These are phyloP conservation scores for Macrotus californicus DNA, from an alignment of 2,113 vertebrate species.

Conservation along the genomic window DNA sequence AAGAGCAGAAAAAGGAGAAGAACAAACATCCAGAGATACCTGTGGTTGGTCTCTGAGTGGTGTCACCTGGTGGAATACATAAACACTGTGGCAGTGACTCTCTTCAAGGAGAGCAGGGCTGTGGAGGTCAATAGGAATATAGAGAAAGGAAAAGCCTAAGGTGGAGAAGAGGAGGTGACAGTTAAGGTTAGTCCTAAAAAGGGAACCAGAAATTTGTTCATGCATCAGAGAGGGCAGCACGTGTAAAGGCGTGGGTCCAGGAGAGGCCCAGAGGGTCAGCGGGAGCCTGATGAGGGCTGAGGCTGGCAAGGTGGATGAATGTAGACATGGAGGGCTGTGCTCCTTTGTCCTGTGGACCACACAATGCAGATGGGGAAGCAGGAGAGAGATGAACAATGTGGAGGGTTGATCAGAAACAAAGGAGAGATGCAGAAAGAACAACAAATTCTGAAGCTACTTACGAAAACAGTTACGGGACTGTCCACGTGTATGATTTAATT, in stretches of 20 bases:
- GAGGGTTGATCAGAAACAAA: not conserved
- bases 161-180: not conserved
- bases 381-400: not conserved
- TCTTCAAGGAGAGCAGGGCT: not conserved
- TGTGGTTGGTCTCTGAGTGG: not conserved
- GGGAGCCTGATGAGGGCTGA: accelerated
- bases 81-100: not conserved
- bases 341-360: not conserved
- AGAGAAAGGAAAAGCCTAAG: not conserved
- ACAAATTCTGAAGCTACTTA: not conserved
- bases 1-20: not conserved
- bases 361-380: not conserved
- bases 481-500: not conserved
- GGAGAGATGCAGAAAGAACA: not conserved
- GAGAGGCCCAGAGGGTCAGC: not conserved
- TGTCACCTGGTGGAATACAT: not conserved
- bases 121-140: accelerated
- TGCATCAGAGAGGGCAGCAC: accelerated
- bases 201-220: not conserved
- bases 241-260: accelerated
- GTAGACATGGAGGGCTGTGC: accelerated
- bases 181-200: too few relatives aligned
- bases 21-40: not conserved
- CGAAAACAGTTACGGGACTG: not conserved
- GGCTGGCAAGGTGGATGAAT: not conserved